Conservation (phyloP, 2,113 vertebrate genomes). For the Furnarius figulus region DNA sequence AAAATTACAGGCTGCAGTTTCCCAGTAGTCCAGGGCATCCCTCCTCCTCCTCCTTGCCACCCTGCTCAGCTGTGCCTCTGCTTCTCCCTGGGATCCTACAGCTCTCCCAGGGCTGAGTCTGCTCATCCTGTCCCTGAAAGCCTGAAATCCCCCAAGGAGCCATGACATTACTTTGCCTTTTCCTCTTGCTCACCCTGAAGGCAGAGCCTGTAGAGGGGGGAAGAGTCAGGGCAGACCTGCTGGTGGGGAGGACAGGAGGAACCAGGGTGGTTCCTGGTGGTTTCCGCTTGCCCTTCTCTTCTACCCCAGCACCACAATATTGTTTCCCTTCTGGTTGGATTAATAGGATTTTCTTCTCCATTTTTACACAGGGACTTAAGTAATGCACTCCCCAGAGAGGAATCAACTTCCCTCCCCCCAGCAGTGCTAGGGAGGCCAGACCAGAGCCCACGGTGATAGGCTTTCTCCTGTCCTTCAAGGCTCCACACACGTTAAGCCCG, state of each 20-base stretch:
- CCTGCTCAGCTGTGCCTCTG: fast-evolving
- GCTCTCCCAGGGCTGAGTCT: neutral
- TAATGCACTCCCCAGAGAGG: neutral
- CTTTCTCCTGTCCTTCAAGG: neutral
- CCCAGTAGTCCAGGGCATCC: neutral
- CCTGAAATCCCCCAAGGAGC: neutral
- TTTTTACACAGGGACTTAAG: neutral
- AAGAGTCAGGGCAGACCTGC: neutral
- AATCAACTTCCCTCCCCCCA: neutral
- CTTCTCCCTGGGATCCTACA: neutral
- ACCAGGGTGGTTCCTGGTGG: neutral
- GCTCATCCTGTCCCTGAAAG: neutral
- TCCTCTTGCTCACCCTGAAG: neutral
- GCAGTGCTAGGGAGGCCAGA: neutral
- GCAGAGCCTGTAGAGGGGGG: fast-evolving
- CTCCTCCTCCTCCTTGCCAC: neutral
- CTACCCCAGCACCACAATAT: neutral
- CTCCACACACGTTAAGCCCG: neutral
- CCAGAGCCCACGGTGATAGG: neutral
- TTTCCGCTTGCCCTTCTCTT: neutral
- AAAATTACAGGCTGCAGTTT: neutral
- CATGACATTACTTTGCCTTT: neutral
- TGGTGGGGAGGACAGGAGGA: neutral
- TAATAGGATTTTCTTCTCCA: neutral
- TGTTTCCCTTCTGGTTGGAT: neutral